phyloP scores from a whole-genome alignment of 2,888 invertebrate genomes.

The Cataglyphis rosenhaueri region DNA sequence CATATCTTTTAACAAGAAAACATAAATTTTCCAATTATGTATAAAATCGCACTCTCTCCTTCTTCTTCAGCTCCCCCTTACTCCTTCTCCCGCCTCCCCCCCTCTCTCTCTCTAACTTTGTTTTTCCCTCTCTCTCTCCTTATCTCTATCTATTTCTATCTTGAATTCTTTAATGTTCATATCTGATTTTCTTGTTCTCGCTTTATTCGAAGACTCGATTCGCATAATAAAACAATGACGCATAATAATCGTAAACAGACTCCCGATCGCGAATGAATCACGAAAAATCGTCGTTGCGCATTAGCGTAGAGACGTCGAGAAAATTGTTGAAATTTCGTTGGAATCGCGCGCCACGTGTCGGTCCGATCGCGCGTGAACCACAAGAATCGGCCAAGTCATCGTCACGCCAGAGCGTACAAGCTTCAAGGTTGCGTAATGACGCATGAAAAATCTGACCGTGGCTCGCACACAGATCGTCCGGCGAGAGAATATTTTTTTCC shows the following conservation, averaged over 20 bases:
- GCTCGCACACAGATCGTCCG: slow-evolving; percentile 57
- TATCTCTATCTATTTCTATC: background rate
- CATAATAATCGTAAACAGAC: background rate
- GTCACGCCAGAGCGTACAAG: slow-evolving; percentile 67
- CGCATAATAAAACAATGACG: background rate
- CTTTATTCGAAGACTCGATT: background rate
- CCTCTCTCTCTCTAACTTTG: no score
- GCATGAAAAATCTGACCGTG: slow-evolving; percentile 76
- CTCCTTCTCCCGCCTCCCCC: no score
- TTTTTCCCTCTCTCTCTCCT: no score
- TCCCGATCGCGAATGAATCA: slow-evolving; percentile 26
- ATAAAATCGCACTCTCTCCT: no score
- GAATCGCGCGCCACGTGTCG: slow-evolving; percentile 52
- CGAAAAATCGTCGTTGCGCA: slow-evolving; percentile 26
- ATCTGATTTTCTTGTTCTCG: background rate
- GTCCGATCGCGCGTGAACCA: slow-evolving; percentile 33
- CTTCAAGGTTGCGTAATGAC: slow-evolving; percentile 73
- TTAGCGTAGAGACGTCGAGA: background rate
- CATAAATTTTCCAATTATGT: no score
- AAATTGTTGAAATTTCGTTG: slow-evolving; percentile 65
- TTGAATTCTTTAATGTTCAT: background rate
- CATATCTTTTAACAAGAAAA: no score
- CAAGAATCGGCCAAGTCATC: slow-evolving; percentile 69
- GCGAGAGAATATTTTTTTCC: slow-evolving; percentile 54
- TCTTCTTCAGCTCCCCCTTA: no score